phyloP scores from a whole-genome alignment of 2,888 invertebrate species.

The Rotaria macrura region DNA sequence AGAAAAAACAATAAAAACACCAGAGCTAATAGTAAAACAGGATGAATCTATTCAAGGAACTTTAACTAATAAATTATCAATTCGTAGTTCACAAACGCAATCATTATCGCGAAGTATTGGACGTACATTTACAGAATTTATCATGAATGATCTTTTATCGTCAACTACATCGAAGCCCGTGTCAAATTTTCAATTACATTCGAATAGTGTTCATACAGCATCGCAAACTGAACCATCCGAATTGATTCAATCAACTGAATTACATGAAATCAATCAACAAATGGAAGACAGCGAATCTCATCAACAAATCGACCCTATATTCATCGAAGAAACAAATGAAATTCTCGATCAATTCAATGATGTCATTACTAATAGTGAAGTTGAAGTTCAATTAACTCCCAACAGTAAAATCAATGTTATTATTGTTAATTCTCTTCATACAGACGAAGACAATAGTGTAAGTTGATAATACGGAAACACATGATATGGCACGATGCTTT shows the following conservation, averaged over 20 bases:
- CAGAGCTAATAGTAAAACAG: background rate
- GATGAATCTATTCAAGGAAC: background rate
- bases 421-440: background rate
- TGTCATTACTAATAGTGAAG: background rate
- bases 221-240: background rate
- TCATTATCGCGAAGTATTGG: background rate
- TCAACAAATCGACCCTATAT: too few species aligned
- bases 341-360: background rate
- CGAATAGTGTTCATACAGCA: background rate
- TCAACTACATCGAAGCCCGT: background rate
- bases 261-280: too few species aligned
- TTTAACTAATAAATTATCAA: background rate
- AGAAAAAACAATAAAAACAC: background rate
- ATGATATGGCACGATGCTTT: too few species aligned
- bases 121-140: background rate
- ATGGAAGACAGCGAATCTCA: too few species aligned
- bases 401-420: background rate
- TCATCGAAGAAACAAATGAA: background rate
- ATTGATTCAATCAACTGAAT: background rate
- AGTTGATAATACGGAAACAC: too few species aligned
- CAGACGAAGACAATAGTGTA: background rate
- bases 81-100: background rate
- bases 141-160: background rate
- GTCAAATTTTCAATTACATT: background rate
- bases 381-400: background rate